Evolutionary conservation across 1,140 invertebrate species (phyloP), one percentile per base, ranked within the genome.

Genomic region (Leptonema lineaticorne): DNA sequence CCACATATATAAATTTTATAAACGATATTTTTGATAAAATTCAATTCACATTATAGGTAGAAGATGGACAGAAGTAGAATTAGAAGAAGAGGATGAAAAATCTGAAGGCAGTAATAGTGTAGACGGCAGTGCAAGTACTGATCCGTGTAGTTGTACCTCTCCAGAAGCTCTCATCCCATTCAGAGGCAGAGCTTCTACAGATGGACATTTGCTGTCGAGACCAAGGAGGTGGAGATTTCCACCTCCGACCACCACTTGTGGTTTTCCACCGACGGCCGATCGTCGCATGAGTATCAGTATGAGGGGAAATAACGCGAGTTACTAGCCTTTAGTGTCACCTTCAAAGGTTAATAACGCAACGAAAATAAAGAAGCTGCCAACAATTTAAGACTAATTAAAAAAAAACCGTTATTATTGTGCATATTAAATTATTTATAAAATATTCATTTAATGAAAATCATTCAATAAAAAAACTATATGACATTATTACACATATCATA

Each of bases 151-250:
- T 64, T 75, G 11, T 72, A 33, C 27, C 2, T 67, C 64, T 11
- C 67, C 76, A 37, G 78, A 77, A 50, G 73, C 76, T 30, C 85
- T 85, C 46, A 73, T 75, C 27, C 85, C 85, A 48, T 89, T 89
- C 75, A 78, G 87, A 58, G 81, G 80, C 67, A 76, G 87, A 50
- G 87, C 87, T 8, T 88, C 83, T 14, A 89, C 87, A 0, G 88
- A 88, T 65, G 86, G 87, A 0, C 83, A 84, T 50, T 65, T 85
- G 4, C 67, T 81, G 9, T 82, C 83, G 7, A 74, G 81, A 20
- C 81, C 79, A 16, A 76, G 83, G 69, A 78, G 81, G 37, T 85
- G 83, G 83, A 75, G 82, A 14, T 84, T 83, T 74, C 81, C 82
- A 14, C 80, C 82, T 1, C 78, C 80, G 0, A 75, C 77, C 0